These are phyloP conservation scores for Baronia brevicornis DNA, from an alignment of 2,888 invertebrate species.

Conservation along the genomic window DNA sequence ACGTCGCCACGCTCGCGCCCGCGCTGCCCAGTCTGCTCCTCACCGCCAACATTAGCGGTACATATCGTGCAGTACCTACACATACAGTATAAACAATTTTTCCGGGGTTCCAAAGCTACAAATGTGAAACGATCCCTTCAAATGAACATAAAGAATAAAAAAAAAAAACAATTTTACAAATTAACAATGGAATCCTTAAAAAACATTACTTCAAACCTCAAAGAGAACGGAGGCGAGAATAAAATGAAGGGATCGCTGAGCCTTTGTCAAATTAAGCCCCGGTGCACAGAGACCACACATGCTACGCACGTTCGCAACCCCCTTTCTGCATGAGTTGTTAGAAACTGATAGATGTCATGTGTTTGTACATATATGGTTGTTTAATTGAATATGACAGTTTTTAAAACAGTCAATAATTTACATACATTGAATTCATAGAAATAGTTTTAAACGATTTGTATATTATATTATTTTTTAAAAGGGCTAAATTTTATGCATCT, in stretches of 20 bases:
- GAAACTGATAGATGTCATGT: conserved; percentile 65
- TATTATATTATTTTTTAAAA: no score
- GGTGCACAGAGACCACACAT: conserved; percentile 47
- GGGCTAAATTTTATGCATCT: no score
- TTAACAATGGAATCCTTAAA: conserved; percentile 10
- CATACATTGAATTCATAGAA: no score
- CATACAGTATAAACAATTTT: conserved; percentile 25
- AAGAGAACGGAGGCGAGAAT: conserved; percentile 14
- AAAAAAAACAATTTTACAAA: conserved; percentile 6
- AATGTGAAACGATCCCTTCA: conserved; percentile 33
- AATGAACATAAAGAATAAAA: conserved; percentile 14
- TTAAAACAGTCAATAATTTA: no score
- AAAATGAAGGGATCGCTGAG: conserved; percentile 29
- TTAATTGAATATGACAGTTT: conserved; percentile 24
- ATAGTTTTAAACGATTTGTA: conserved; percentile 1
- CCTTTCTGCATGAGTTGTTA: conserved; percentile 64
- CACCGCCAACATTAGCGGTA: conserved; percentile 60
- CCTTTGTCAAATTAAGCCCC: conserved; percentile 45
- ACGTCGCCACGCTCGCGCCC: conserved; percentile 53
- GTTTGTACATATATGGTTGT: conserved; percentile 47
- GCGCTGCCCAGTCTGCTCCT: conserved; percentile 33
- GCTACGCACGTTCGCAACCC: conserved; percentile 73
- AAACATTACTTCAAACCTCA: conserved; percentile 13
- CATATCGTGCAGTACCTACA: conserved; percentile 45
- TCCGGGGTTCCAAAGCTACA: conserved; percentile 32